Conservation (phyloP, 1,140 invertebrate genomes). For the Brachystomella parvula region DNA sequence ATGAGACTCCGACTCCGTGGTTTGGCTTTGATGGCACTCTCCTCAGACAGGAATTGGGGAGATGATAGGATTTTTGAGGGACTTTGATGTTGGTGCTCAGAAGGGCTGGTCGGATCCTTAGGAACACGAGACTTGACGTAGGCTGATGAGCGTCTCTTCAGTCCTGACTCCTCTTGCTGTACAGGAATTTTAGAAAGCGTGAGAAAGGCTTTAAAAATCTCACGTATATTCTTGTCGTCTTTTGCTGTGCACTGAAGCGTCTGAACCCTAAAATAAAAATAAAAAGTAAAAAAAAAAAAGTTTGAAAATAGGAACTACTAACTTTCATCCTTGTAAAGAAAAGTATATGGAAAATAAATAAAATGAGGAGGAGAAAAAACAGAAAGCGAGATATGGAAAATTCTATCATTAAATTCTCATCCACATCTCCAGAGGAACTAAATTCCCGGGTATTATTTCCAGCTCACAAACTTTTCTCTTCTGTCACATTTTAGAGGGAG, state of each 20-base stretch:
- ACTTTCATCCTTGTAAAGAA: background rate
- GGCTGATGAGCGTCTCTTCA: constrained; percentile 64
- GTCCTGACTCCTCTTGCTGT: constrained; percentile 51
- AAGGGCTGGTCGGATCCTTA: constrained; percentile 19
- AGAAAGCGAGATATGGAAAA: too few relatives aligned
- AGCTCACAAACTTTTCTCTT: too few relatives aligned
- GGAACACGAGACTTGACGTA: constrained; percentile 44
- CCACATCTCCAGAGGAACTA: too few relatives aligned
- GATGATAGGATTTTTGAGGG: background rate
- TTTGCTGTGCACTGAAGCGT: constrained; percentile 74
- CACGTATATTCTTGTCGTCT: constrained; percentile 65
- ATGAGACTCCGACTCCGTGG: constrained; percentile 67
- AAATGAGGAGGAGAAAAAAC: background rate
- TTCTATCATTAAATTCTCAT: too few relatives aligned
- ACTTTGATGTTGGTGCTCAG: constrained; percentile 22
- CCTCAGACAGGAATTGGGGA: constrained; percentile 40
- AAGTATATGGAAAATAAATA: too few relatives aligned
- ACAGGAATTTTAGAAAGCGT: constrained; percentile 58
- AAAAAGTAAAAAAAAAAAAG: constrained; percentile 17
- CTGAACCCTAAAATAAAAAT: constrained; percentile 52
- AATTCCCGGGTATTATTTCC: too few relatives aligned
- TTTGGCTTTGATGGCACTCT: constrained; percentile 37
- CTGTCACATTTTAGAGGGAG: too few relatives aligned
- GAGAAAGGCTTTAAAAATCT: constrained; percentile 63
- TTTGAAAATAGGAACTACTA: background rate